Evolutionary conservation across 1,140 invertebrate genomes (phyloP).

Genomic region (Mercenaria mercenaria): DNA sequence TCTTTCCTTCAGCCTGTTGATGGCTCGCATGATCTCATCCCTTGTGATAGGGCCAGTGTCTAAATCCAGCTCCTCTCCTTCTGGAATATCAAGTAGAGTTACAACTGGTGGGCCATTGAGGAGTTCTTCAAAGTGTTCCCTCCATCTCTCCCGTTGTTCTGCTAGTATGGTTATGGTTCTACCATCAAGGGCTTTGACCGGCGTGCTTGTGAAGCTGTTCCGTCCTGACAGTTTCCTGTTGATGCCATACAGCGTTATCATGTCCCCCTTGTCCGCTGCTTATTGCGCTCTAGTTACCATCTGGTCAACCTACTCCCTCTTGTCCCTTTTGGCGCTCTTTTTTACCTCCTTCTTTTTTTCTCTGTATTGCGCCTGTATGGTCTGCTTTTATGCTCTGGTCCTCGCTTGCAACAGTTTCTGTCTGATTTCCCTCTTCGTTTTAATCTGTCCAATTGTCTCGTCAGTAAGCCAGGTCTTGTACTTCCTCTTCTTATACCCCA

Average conservation of each 20-base stretch:
- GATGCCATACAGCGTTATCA: not conserved
- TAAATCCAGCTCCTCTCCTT: too few relatives aligned
- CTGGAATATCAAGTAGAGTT: not conserved
- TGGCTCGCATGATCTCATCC: too few relatives aligned
- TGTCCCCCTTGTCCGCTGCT: not conserved
- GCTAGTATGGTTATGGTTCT: not conserved
- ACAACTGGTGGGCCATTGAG: not conserved
- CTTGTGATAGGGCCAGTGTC: too few relatives aligned
- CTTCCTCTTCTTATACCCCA: conserved; percentile 3
- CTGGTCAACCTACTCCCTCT: not conserved
- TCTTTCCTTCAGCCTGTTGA: not conserved
- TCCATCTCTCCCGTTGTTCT: conserved; percentile 8
- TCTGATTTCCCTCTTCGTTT: not conserved
- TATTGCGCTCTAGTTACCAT: not conserved
- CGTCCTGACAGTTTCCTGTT: not conserved
- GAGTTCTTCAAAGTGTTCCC: too few relatives aligned
- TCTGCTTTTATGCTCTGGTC: too few relatives aligned
- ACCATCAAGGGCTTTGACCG: not conserved
- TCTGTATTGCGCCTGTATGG: not conserved
- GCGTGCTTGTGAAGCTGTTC: not conserved
- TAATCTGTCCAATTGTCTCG: not conserved
- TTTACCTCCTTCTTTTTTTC: not conserved
- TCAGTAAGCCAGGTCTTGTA: not conserved
- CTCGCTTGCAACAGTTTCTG: too few relatives aligned
- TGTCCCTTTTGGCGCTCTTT: not conserved